phyloP scores from a whole-genome alignment of 1,140 invertebrate species.

The Pseudomyrmex cubaensis region DNA sequence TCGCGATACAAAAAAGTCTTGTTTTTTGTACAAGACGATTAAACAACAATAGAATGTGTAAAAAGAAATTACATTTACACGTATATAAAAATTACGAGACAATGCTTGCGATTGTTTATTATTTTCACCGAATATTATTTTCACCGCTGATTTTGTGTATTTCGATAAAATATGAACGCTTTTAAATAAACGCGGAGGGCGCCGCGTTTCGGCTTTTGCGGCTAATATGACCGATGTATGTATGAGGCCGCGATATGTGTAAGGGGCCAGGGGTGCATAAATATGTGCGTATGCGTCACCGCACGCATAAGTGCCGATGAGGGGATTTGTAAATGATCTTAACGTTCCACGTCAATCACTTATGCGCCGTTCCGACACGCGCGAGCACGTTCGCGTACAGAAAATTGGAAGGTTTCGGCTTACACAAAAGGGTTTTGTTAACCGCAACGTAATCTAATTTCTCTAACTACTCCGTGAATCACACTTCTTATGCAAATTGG shows the following conservation, averaged over 20 bases:
- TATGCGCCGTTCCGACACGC: conserved; percentile 73
- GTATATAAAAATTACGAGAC: too few species aligned
- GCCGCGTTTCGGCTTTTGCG: conserved; percentile 62
- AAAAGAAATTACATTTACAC: too few species aligned
- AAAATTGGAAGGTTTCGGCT: conserved; percentile 43
- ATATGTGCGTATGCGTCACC: conserved; percentile 83
- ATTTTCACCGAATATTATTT: background rate
- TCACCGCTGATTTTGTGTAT: background rate
- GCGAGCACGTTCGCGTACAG: conserved; percentile 1
- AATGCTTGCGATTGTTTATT: background rate
- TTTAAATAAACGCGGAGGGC: conserved; percentile 60
- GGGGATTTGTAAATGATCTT: conserved; percentile 83
- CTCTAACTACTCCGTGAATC: background rate
- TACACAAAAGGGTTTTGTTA: conserved; percentile 27
- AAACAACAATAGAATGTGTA: too few species aligned
- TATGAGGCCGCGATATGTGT: conserved; percentile 73
- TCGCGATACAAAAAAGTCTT: background rate
- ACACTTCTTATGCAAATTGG: background rate
- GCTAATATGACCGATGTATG: conserved; percentile 81
- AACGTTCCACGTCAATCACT: conserved; percentile 81
- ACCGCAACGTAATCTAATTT: conserved; percentile 16
- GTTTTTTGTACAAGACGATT: background rate
- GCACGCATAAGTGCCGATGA: conserved; percentile 76
- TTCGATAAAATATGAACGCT: conserved; percentile 8
- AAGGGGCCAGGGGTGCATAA: conserved; percentile 79